phyloP scores from a whole-genome alignment of 2,113 vertebrate genomes.

The Notothenia coriiceps region DNA sequence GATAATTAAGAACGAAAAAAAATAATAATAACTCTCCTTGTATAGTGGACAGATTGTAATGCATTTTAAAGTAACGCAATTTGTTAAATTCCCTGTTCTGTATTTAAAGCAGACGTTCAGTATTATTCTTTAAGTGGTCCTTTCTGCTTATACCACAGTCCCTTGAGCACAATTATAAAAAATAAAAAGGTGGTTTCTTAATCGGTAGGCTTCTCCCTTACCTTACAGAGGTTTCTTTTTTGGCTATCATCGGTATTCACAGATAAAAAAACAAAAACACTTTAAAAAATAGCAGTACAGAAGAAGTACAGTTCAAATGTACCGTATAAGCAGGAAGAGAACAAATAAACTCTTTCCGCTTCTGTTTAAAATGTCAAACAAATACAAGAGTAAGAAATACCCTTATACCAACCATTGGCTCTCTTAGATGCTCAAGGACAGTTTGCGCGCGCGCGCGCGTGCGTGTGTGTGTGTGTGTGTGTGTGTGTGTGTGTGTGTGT shows the following conservation, averaged over 20 bases:
- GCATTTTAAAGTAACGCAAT: not conserved
- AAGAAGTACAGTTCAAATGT: not conserved
- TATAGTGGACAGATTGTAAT: not conserved
- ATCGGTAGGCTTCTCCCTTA: not conserved
- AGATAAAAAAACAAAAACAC: not conserved
- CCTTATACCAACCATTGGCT: conserved; percentile 19
- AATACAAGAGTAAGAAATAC: conserved; percentile 18
- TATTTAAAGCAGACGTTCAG: not conserved
- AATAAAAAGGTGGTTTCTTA: not conserved
- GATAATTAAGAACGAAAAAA: not conserved
- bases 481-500: conserved; percentile 1
- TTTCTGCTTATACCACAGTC: not conserved
- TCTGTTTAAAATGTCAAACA: conserved; percentile 28
- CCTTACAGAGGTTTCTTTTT: not conserved
- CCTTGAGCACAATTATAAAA: not conserved
- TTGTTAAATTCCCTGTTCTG: not conserved
- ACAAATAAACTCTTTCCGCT: not conserved
- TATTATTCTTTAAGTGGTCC: not conserved
- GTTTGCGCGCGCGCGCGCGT: not conserved
- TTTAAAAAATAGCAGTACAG: not conserved
- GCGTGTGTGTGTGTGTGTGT: conserved; percentile 1
- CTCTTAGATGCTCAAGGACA: conserved; percentile 58
- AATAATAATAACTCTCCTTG: not conserved
- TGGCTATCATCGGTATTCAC: no score
- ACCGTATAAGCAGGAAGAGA: not conserved